Percentiles rank a stretch among this genome's conserved stretches.
phyloP scores from a whole-genome alignment of 2,888 invertebrate genomes.

The Nebria brevicollis region DNA sequence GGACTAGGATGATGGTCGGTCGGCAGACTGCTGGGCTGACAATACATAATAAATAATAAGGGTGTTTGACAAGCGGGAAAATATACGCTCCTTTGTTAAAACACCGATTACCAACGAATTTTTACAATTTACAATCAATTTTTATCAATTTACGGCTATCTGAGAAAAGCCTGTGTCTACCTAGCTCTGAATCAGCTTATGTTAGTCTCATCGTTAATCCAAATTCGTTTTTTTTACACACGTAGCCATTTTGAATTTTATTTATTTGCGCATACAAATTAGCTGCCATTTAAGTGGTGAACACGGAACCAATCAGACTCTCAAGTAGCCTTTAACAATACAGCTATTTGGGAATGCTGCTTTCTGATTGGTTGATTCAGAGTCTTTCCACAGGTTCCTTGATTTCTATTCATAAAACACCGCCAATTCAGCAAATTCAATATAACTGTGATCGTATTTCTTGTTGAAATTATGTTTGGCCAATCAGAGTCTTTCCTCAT shows the following conservation, averaged over 20 bases:
- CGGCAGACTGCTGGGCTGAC: constrained; percentile 1
- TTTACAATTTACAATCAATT: not conserved
- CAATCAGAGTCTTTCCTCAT: constrained; percentile 1
- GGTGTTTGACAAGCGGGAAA: not conserved
- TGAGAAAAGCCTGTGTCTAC: not conserved
- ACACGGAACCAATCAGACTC: too few relatives aligned
- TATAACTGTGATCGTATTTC: too few relatives aligned
- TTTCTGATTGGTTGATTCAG: too few relatives aligned
- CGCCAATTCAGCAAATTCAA: too few relatives aligned
- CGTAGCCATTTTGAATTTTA: not conserved
- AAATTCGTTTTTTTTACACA: not conserved
- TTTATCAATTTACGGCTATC: not conserved
- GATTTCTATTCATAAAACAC: too few relatives aligned
- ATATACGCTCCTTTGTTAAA: not conserved
- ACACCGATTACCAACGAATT: not conserved
- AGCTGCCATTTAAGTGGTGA: too few relatives aligned
- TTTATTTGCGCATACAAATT: not conserved
- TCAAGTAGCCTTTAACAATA: too few relatives aligned
- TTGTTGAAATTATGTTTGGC: not conserved
- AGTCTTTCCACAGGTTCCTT: too few relatives aligned
- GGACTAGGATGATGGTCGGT: constrained; percentile 15
- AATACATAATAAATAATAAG: constrained; percentile 1
- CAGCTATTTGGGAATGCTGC: too few relatives aligned
- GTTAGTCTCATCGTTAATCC: not conserved
- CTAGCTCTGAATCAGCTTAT: not conserved